Conservation (phyloP, 37 sponge, comb jelly and placozoan species). For the Aplysina aerophoba region DNA sequence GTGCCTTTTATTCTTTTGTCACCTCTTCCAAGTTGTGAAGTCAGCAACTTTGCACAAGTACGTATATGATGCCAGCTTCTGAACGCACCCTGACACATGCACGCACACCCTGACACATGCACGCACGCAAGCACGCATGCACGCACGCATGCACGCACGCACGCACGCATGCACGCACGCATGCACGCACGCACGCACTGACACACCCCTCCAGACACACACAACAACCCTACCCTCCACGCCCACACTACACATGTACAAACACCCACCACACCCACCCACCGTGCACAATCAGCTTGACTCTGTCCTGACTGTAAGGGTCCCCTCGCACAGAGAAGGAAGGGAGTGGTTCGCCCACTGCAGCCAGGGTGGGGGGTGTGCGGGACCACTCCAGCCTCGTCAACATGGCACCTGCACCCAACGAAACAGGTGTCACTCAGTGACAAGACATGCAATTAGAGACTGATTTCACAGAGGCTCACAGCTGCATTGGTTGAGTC, state of each 20-base stretch:
- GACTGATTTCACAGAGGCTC: too few species aligned
- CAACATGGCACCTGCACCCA: not conserved
- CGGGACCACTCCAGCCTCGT: constrained; percentile 16
- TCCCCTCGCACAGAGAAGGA: constrained; percentile 29
- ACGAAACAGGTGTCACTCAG: too few species aligned
- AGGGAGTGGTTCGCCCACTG: constrained; percentile 1
- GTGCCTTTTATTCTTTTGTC: too few species aligned
- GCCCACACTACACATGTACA: constrained; percentile 19
- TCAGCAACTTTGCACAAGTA: too few species aligned
- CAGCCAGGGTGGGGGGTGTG: not conserved
- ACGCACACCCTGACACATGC: too few species aligned
- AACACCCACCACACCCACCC: constrained; percentile 12
- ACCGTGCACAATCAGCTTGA: constrained; percentile 45
- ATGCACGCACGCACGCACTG: not conserved
- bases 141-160: constrained; percentile 14
- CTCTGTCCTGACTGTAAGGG: not conserved
- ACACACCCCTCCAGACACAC: not conserved
- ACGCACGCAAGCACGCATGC: constrained; percentile 10
- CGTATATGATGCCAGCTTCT: too few species aligned
- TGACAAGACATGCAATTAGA: not conserved
- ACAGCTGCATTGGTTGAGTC: too few species aligned
- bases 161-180: not conserved
- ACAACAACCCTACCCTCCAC: constrained; percentile 12
- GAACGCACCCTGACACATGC: too few species aligned
- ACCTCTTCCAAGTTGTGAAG: too few species aligned